Base-by-base conservation (phyloP, 2,797 vertebrate genomes). In the Poecilia gillii region DNA sequence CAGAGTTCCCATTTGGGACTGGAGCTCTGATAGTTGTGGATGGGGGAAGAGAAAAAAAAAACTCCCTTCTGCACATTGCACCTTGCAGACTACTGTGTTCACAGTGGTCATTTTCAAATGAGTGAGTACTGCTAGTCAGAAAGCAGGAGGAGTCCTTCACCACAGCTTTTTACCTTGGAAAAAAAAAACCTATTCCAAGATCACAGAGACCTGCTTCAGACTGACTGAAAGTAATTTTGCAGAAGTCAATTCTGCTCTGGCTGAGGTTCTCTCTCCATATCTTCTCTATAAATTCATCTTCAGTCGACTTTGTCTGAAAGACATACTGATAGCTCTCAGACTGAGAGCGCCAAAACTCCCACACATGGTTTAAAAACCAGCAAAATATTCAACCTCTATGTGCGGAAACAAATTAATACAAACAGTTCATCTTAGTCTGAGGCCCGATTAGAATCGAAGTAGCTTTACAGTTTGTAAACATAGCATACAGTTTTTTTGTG, bases 191-290 rank as follows among this genome's bases (percentile, higher is more conserved):
- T 28, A 12, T 62, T 76, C n/a, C 45, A 47, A 59, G 64, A 80
- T 80, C 79, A 76, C 66, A 59, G 74, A 53, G 53, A 72, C 55
- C 55, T 64, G 68, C n/a, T 75, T 51, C 36, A 62, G 14, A 71
- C 28, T 23, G 45, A 76, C 43, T 13, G 36, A n/a, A 53, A 57
- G 55, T 76, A 43, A 64, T 80, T 74, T 70, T n/a, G 49, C 33
- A 28, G 51, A 75, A 75, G 73, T 57, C 73, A 66, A 43, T 76
- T 33, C 64, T 72, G 12, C 18, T 51, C 45, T 18, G 20, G 45
- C 74, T 51, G 45, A 43, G 23, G 79, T 49, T 47, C 55, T 64
- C 68, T 43, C 46, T 43, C 68, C 33, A 57, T 31, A 75, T 75
- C 41, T 73, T 64, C 45, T 53, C 59, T 74, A 66, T 70, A 57